Percentiles rank a stretch among this genome's conserved stretches.
Evolutionary conservation across 2,888 invertebrate species (phyloP).

Genomic region (Pinctada fucata): DNA sequence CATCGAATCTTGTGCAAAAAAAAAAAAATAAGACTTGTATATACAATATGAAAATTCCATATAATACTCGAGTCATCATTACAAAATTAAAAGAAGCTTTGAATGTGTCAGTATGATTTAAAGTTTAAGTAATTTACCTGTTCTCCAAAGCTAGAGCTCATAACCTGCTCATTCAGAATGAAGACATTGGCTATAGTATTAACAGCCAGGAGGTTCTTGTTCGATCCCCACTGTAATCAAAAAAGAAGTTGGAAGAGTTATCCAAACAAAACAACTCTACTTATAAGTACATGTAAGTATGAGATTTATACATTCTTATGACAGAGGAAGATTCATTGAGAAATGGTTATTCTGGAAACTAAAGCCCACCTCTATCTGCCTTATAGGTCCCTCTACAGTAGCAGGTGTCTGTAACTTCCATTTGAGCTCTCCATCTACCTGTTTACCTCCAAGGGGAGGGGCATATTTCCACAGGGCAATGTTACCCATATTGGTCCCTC

Average conservation of each 20-base stretch:
- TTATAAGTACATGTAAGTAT: too few species aligned
- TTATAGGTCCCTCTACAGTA: slow-evolving; percentile 73
- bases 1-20: too few species aligned
- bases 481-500: slow-evolving; percentile 92
- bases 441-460: slow-evolving; percentile 56
- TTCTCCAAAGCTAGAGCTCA: slow-evolving; percentile 87
- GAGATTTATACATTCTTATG: too few species aligned
- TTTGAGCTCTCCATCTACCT: slow-evolving; percentile 84
- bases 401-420: slow-evolving; percentile 89
- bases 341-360: too few species aligned
- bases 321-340: too few species aligned
- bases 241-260: slow-evolving; percentile 17
- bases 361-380: slow-evolving; percentile 79
- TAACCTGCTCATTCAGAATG: slow-evolving; percentile 90
- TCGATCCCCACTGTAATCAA: slow-evolving; percentile 80
- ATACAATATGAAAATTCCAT: too few species aligned
- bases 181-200: slow-evolving; percentile 83
- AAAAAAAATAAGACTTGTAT: too few species aligned
- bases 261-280: too few species aligned
- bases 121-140: slow-evolving; percentile 80
- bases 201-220: slow-evolving; percentile 76
- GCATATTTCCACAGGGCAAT: slow-evolving; percentile 88
- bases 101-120: too few species aligned
- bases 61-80: too few species aligned
- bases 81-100: too few species aligned